These are phyloP conservation scores for Drosophila subquinaria DNA, from an alignment of 2,888 invertebrate genomes.

Conservation along the genomic window DNA sequence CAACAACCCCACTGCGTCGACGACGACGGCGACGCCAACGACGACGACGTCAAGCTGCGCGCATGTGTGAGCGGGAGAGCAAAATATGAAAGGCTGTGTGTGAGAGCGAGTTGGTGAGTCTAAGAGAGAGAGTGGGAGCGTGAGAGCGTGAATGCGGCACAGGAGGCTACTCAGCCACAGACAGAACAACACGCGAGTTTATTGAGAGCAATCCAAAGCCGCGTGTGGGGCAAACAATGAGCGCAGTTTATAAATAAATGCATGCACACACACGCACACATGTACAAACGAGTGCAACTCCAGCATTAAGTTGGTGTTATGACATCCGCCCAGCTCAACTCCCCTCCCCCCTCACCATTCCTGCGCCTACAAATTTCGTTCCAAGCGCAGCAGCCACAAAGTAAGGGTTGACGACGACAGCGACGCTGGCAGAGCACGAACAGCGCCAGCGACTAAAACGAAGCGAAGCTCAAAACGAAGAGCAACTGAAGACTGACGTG, in stretches of 20 bases:
- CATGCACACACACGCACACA: slow-evolving; percentile 35
- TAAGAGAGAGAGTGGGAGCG: slow-evolving; percentile 18
- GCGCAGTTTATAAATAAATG: slow-evolving; percentile 70
- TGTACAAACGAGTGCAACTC: slow-evolving; percentile 21
- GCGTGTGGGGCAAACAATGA: slow-evolving; percentile 61
- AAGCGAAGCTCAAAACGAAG: slow-evolving; percentile 52
- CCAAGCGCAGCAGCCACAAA: slow-evolving; percentile 57
- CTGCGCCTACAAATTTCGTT: slow-evolving; percentile 8
- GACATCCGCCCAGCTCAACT: slow-evolving; percentile 15
- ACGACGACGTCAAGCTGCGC: slow-evolving; percentile 43
- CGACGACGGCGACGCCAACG: slow-evolving; percentile 33
- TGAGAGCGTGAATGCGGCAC: slow-evolving; percentile 16
- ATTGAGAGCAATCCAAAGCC: slow-evolving; percentile 41
- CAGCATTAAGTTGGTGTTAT: slow-evolving; percentile 53
- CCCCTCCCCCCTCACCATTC: not conserved
- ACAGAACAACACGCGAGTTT: slow-evolving; percentile 5
- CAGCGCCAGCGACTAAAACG: slow-evolving; percentile 25
- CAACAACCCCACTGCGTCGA: slow-evolving; percentile 63
- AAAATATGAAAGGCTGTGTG: slow-evolving; percentile 28
- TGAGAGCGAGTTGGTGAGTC: slow-evolving; percentile 19
- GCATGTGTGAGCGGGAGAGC: slow-evolving; percentile 61
- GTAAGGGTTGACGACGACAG: slow-evolving; percentile 54
- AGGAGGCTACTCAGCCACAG: slow-evolving; percentile 47
- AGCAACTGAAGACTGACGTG: slow-evolving; percentile 56
- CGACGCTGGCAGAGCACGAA: slow-evolving; percentile 21